Base-by-base conservation (phyloP, 23 tunicate genomes). In the Halocynthia roretzi region DNA sequence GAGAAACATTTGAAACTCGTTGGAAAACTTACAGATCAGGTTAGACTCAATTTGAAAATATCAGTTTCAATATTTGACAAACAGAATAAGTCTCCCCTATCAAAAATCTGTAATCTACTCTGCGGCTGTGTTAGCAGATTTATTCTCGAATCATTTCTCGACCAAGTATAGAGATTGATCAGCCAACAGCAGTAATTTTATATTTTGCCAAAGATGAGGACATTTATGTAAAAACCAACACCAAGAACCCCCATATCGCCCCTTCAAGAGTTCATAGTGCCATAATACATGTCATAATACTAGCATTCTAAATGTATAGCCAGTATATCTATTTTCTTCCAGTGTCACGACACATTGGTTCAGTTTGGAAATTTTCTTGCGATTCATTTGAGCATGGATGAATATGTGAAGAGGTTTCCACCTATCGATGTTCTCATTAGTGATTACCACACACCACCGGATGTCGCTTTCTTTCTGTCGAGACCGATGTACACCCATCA, bases 281-380 rank as follows among this genome's bases (percentile, higher is more conserved):
- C 4, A 31, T 31, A 31, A 0, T 31, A 31, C 44, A 31, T 31
- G 44, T 31, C 44, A 31, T 31, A 31, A 31, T 31, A 31, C 44
- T 31, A 31, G 44, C 44, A 31, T 31, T 31, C 44, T 31, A 31
- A 0, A 31, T 31, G 1, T 31, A 31, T 31, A 31, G 44, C 44
- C 44, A 31, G 44, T 1, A 31, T 31, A 31, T 31, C 1, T 67
- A 44, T 52, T 72, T 58, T 7, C 52, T 71, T 19, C 2, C 73
- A 94, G 94, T 94, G 99, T 77, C 99, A 94, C 78, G 99, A 96
- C 72, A 89, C 99, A 7, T 53, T 96, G 72, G 87, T 85, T 20
- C 96, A 89, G 77, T 88, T 96, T 63, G 99, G 99, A 15, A 85
- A 92, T 72, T 89, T 89, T 40, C 88, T 96, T 6, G 73, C 97